Conservation (phyloP, 2,888 invertebrate species). For the Lumbricus terrestris region DNA sequence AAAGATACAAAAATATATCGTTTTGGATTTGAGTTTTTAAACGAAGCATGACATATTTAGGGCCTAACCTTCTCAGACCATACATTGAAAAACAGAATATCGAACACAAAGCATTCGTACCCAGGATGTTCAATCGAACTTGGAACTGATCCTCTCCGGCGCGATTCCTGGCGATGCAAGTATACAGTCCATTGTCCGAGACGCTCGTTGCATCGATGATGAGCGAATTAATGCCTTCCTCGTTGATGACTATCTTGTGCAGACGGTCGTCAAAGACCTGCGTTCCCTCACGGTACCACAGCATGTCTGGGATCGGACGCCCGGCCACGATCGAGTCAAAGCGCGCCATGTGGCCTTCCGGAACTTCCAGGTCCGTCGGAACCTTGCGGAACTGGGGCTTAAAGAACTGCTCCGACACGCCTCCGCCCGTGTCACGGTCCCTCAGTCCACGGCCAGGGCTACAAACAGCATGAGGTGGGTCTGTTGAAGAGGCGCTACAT, state of each 20-base stretch:
- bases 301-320: conserved; percentile 63
- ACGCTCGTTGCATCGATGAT: conserved; percentile 88
- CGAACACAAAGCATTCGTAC: conserved; percentile 50
- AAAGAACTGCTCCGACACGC: conserved; percentile 55
- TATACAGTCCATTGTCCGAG: conserved; percentile 82
- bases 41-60: too few species aligned
- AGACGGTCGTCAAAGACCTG: conserved; percentile 83
- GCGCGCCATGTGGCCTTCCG: conserved; percentile 61
- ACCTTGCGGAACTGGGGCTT: conserved; percentile 54
- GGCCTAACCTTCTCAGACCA: background rate
- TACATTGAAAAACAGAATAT: background rate
- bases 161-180: conserved; percentile 89
- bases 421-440: conserved; percentile 44
- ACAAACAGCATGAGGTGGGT: background rate
- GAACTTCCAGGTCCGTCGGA: conserved; percentile 59
- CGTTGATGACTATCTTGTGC: conserved; percentile 75
- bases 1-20: background rate
- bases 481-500: too few species aligned
- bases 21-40: background rate
- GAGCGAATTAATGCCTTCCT: conserved; percentile 91
- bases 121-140: conserved; percentile 77
- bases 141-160: conserved; percentile 89
- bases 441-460: conserved; percentile 11
- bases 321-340: conserved; percentile 58
- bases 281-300: conserved; percentile 79